Conservation (phyloP, 2,797 vertebrate species). For the Chlorospingus semifuscus region DNA sequence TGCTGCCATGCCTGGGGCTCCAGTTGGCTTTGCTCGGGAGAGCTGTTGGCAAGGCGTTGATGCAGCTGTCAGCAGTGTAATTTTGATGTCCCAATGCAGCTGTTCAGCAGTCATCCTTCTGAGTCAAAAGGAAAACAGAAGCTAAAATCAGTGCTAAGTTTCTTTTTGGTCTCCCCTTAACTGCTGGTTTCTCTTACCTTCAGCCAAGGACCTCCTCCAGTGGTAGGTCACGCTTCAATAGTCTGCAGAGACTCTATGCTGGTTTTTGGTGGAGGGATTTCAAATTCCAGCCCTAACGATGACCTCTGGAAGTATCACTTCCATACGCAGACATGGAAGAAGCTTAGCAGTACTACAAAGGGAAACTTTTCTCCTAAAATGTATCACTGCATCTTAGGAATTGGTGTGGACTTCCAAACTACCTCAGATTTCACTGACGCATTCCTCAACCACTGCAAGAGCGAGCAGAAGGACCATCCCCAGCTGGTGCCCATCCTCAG, state of each 20-base stretch:
- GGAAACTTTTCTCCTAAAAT: constrained; percentile 73
- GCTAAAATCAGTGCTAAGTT: neutral
- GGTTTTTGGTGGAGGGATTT: constrained; percentile 82
- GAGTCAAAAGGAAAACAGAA: neutral
- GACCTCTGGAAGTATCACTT: constrained; percentile 83
- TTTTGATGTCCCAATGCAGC: neutral
- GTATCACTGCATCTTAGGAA: constrained; percentile 81
- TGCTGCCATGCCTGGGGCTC: neutral
- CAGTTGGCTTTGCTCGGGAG: neutral
- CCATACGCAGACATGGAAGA: constrained; percentile 76
- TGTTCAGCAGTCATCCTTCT: neutral
- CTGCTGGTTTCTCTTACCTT: constrained; percentile 1
- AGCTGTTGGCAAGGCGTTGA: neutral
- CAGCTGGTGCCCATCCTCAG: constrained; percentile 53
- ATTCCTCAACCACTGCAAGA: neutral
- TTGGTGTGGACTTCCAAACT: constrained; percentile 74
- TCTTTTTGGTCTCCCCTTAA: neutral
- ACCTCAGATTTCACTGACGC: neutral
- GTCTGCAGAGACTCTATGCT: constrained; percentile 83
- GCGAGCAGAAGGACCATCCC: constrained; percentile 45
- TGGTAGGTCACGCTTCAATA: constrained; percentile 82
- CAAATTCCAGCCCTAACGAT: constrained; percentile 56
- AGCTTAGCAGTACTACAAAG: constrained; percentile 59
- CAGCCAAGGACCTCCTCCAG: constrained; percentile 84
- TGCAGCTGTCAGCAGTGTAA: neutral